Conservation (phyloP, 2,113 vertebrate genomes). For the Odocoileus virginianus region DNA sequence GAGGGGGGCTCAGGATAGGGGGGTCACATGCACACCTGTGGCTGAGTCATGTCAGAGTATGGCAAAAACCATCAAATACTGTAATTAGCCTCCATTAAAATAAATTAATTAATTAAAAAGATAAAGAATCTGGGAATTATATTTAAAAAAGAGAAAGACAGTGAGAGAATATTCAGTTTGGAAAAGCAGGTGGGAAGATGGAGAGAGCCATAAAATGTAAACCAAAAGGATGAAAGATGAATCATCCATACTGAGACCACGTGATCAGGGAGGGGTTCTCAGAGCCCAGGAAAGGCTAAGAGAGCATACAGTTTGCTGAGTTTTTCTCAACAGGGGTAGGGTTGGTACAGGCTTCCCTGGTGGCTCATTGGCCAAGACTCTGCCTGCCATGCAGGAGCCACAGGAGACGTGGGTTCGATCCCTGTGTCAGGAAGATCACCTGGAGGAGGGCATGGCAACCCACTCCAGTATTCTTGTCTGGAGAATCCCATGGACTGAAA, state of each 20-base stretch:
- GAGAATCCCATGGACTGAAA: background rate
- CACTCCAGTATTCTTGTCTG: background rate
- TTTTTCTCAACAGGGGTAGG: background rate
- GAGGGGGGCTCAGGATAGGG: background rate
- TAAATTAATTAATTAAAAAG: background rate
- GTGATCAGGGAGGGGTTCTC: background rate
- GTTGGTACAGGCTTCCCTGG: background rate
- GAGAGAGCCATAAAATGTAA: background rate
- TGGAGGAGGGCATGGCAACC: background rate
- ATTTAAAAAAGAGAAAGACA: background rate
- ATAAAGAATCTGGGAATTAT: background rate
- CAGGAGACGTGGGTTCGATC: background rate
- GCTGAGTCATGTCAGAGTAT: background rate
- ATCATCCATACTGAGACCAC: background rate
- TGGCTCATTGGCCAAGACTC: background rate
- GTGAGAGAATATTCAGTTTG: background rate
- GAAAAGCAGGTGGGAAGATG: constrained; percentile 9
- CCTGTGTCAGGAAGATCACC: background rate
- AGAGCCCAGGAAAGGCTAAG: background rate
- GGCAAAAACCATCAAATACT: no score
- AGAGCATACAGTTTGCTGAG: accelerated
- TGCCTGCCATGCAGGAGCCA: background rate
- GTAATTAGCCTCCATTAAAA: background rate
- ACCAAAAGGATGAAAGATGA: background rate
- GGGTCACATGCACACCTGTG: background rate